phyloP scores from a whole-genome alignment of 2,113 vertebrate genomes.

The Callaeas wilsoni region DNA sequence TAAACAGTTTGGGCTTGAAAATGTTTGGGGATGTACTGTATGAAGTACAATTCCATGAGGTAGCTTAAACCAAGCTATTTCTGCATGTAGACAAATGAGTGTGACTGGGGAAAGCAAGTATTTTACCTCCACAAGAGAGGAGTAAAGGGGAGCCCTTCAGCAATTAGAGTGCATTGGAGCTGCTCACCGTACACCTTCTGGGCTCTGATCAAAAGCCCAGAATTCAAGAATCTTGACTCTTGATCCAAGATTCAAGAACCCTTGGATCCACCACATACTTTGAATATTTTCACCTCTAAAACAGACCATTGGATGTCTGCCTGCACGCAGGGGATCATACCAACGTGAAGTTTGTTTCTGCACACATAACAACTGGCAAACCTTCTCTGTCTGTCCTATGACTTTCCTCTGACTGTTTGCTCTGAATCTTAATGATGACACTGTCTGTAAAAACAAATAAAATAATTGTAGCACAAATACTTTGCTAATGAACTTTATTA shows the following conservation, averaged over 20 bases:
- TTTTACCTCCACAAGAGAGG: background rate
- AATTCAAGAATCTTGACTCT: too few species aligned
- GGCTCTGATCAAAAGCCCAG: too few species aligned
- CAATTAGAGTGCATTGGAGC: background rate
- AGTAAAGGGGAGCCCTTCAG: background rate
- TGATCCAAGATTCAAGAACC: too few species aligned
- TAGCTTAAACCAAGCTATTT: background rate
- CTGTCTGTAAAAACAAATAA: background rate
- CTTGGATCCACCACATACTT: background rate
- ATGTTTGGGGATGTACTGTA: background rate
- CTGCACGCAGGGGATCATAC: background rate
- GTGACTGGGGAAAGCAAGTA: background rate
- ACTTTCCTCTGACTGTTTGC: background rate
- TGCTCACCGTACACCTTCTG: background rate
- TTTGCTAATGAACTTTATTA: constrained; percentile 10
- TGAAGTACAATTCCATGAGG: background rate
- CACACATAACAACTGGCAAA: background rate
- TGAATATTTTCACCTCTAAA: background rate
- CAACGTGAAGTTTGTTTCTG: background rate
- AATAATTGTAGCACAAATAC: background rate
- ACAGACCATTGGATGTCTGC: background rate
- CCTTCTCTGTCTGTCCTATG: background rate
- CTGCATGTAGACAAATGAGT: background rate
- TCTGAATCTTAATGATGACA: background rate
- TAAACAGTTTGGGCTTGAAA: background rate